phyloP scores from a whole-genome alignment of 2,888 invertebrate species.

The Drosophila mulleri region DNA sequence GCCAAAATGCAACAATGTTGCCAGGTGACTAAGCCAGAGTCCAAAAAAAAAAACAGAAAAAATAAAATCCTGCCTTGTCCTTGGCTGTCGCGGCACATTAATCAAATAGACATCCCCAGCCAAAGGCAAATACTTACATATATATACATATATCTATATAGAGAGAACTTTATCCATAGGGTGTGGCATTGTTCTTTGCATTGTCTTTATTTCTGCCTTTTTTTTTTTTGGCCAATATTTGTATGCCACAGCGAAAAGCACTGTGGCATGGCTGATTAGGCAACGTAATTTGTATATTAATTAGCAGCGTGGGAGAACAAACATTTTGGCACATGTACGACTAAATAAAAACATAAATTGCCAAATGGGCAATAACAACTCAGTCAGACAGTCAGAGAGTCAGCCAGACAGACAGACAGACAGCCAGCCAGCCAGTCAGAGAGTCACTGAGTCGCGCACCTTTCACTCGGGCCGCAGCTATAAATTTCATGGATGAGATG shows the following conservation, averaged over 20 bases:
- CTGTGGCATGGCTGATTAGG: constrained; percentile 52
- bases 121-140: constrained; percentile 23
- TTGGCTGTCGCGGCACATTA: constrained; percentile 77
- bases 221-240: constrained; percentile 50
- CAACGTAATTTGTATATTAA: constrained; percentile 71
- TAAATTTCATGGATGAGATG: constrained; percentile 60
- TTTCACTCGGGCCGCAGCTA: constrained; percentile 62
- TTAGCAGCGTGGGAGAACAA: constrained; percentile 63
- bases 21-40: constrained; percentile 71
- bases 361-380: constrained; percentile 17
- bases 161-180: constrained; percentile 25
- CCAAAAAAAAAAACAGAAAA: constrained; percentile 34
- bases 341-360: constrained; percentile 53
- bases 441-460: constrained; percentile 32
- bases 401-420: not conserved
- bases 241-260: constrained; percentile 41
- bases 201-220: no score
- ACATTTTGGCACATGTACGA: constrained; percentile 35
- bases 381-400: not conserved
- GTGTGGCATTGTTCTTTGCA: constrained; percentile 42
- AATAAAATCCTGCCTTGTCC: constrained; percentile 66
- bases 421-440: no score
- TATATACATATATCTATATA: not conserved
- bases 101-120: constrained; percentile 59
- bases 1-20: constrained; percentile 16